Base-by-base conservation (phyloP, 2,113 vertebrate species). In the Spheniscus mendiculus region DNA sequence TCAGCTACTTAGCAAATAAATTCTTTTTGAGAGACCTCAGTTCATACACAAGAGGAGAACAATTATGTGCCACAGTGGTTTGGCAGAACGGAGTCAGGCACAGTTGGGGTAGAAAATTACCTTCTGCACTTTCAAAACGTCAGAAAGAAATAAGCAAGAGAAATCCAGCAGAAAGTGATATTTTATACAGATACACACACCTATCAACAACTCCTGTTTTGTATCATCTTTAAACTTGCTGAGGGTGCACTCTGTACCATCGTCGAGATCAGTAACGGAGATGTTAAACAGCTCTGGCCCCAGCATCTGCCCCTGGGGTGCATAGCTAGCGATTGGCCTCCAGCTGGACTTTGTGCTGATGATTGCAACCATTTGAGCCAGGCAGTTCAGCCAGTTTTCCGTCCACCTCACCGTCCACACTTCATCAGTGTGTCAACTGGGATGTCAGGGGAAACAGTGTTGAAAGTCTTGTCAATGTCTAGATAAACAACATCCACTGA, bases 71-170 rank as follows among this genome's bases (percentile, higher is more conserved):
- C 83, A 80, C 77, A 1, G 4, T 36, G 15, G 32, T 84, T 52
- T 91, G 70, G 77, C 79, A 89, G 88, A 92, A 73, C 3, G 5
- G 52, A 97, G 93, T 96, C 90, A 90, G 85, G 42, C 80, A 71
- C 63, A 76, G 95, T 38, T 90, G 88, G 90, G 74, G 77, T 27
- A 84, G 67, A 78, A 98, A 97, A 97, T 79, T 82, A 58, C 83
- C 71, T 95, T 83, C 79, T 93, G 26, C 34, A 20, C 56, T 92
- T 94, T 62, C 70, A 82, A 89, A 96, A 55, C 34, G 36, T 47
- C 11, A 4, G 47, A 70, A 78, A 62, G 34, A 67, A 66, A 84
- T 29, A 50, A 73, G 66, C 45, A n/a, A 69, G 56, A 67, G 15
- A 95, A 97, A 90, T 70, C 55, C 66, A 93, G 50, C 65, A 93